A percentile compares a stretch with the other conserved stretches of the same genome.
Conservation (phyloP, 2,113 vertebrate genomes). For the Salvelinus fontinalis region DNA sequence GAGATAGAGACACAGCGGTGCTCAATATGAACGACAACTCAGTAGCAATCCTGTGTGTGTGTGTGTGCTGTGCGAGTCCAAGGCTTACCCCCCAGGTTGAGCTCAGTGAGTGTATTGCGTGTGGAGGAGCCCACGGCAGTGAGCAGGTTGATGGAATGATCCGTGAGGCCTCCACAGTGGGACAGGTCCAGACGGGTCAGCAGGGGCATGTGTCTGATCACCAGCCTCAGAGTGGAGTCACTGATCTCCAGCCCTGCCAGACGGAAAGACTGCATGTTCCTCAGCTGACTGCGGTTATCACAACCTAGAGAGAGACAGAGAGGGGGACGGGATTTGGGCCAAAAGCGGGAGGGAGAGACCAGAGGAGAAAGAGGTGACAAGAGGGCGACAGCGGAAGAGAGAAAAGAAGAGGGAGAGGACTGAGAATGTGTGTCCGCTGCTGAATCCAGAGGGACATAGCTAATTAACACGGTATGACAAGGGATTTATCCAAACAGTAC, state of each 20-base stretch:
- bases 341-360: neutral
- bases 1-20: slow-evolving; percentile 12
- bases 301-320: slow-evolving; percentile 75
- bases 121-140: slow-evolving; percentile 96
- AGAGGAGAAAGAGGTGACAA: neutral
- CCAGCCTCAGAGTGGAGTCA: slow-evolving; percentile 90
- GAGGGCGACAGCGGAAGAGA: neutral
- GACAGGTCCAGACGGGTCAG: slow-evolving; percentile 94
- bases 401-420: too few relatives aligned
- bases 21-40: neutral
- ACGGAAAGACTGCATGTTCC: slow-evolving; percentile 91
- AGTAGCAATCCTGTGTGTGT: too few relatives aligned
- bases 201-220: slow-evolving; percentile 96
- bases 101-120: slow-evolving; percentile 90
- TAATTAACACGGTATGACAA: too few relatives aligned
- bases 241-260: slow-evolving; percentile 94
- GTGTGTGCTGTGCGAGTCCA: too few relatives aligned
- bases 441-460: too few relatives aligned
- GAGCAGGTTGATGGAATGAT: slow-evolving; percentile 93
- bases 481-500: too few relatives aligned
- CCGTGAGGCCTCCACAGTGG: slow-evolving; percentile 91
- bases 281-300: slow-evolving; percentile 95
- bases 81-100: slow-evolving; percentile 89
- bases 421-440: too few relatives aligned
- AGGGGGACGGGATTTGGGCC: neutral